phyloP scores from a whole-genome alignment of 2,113 vertebrate genomes.

The Gallinago jamesoni region DNA sequence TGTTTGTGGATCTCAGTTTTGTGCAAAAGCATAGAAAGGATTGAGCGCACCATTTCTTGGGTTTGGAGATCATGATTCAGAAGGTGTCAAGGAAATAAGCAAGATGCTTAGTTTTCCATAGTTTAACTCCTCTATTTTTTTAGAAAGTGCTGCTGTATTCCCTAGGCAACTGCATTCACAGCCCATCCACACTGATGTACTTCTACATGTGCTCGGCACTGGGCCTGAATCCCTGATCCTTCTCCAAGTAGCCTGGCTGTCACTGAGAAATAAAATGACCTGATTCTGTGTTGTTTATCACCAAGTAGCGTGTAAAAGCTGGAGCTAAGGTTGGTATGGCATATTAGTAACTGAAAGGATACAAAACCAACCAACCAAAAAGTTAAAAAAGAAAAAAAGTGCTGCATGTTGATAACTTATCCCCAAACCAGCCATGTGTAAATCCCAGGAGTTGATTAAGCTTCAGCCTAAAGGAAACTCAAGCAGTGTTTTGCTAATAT shows the following conservation, averaged over 20 bases:
- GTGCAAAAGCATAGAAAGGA: not conserved
- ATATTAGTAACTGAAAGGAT: not conserved
- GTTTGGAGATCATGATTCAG: not conserved
- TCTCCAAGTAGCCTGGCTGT: not conserved
- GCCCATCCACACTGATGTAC: not conserved
- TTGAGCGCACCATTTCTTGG: not conserved
- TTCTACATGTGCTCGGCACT: not conserved
- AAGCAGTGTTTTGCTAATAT: not conserved
- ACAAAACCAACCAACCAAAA: not conserved
- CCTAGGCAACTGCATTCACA: slow-evolving; percentile 1
- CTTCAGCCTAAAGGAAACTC: not conserved
- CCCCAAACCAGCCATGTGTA: not conserved
- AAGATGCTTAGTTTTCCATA: not conserved
- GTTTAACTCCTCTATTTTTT: not conserved
- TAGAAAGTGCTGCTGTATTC: not conserved
- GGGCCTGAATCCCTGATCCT: not conserved
- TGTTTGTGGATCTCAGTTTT: not conserved
- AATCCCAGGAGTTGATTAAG: not conserved
- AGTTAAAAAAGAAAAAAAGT: not conserved
- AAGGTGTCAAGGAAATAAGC: not conserved
- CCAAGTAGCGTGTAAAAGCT: not conserved
- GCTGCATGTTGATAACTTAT: not conserved
- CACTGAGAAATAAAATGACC: not conserved
- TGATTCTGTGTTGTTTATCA: not conserved
- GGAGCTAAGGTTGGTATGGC: not conserved